phyloP scores from a whole-genome alignment of 1,140 invertebrate species.

The Apis mellifera region DNA sequence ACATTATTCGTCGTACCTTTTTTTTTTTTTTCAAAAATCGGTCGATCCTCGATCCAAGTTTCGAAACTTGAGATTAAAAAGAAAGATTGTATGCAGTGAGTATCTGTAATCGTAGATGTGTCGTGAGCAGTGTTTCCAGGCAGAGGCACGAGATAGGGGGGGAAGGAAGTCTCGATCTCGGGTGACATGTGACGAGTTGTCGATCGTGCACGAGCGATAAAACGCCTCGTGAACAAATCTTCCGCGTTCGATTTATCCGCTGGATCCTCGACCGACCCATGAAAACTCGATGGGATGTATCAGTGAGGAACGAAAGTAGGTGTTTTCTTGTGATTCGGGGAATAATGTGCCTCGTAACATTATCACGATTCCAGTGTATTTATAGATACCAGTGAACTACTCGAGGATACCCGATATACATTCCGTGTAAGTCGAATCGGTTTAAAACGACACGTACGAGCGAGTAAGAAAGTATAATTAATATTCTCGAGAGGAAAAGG shows the following conservation, averaged over 20 bases:
- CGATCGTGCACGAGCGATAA: conserved; percentile 14
- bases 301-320: conserved; percentile 14
- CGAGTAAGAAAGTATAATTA: too few species aligned
- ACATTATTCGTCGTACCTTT: background rate
- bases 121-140: background rate
- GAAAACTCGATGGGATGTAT: background rate
- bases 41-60: background rate
- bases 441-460: background rate
- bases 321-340: background rate
- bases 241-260: too few species aligned
- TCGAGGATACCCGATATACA: too few species aligned
- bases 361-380: background rate
- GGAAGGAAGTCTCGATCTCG: background rate
- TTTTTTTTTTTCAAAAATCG: background rate
- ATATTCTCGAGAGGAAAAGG: too few species aligned
- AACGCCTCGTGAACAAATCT: background rate
- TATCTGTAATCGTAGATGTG: background rate
- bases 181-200: conserved; percentile 18
- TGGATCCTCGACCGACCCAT: background rate
- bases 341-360: background rate
- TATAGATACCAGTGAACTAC: background rate
- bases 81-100: background rate
- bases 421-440: conserved; percentile 3
- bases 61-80: too few species aligned
- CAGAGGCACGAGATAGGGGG: too few species aligned